phyloP scores from a whole-genome alignment of 2,888 invertebrate genomes.

The Sesamia inferens region DNA sequence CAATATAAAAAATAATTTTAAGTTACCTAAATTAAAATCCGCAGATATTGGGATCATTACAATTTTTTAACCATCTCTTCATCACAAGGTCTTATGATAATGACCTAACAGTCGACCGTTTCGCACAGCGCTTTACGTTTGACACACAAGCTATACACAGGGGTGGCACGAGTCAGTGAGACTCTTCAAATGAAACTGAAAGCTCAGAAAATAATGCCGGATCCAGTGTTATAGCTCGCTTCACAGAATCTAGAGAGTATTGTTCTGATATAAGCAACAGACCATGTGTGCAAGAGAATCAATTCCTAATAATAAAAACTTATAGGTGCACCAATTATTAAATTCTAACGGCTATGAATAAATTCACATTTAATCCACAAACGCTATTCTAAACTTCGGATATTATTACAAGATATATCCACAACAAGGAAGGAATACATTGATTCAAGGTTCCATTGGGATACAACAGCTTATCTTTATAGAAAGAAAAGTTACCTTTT shows the following conservation, averaged over 20 bases:
- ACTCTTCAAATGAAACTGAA: conserved; percentile 27
- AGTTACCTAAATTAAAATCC: conserved; percentile 82
- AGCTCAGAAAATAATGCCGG: conserved; percentile 43
- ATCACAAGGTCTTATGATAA: conserved; percentile 71
- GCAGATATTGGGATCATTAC: conserved; percentile 74
- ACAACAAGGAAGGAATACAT: conserved; percentile 68
- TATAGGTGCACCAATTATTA: conserved; percentile 78
- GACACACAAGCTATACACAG: conserved; percentile 58
- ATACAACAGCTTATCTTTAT: conserved; percentile 70
- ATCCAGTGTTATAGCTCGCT: conserved; percentile 63
- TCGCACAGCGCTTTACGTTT: conserved; percentile 58
- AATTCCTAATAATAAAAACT: conserved; percentile 80
- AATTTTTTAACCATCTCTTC: conserved; percentile 73
- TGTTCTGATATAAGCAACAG: conserved; percentile 64
- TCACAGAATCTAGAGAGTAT: conserved; percentile 63
- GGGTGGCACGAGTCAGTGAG: conserved; percentile 34
- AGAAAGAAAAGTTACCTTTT: conserved; percentile 80
- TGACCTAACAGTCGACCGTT: conserved; percentile 60
- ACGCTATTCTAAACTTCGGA: conserved; percentile 73
- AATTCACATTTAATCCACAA: conserved; percentile 76
- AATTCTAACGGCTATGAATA: conserved; percentile 77
- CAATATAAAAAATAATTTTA: conserved; percentile 82
- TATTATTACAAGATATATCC: conserved; percentile 71
- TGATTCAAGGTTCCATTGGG: conserved; percentile 70
- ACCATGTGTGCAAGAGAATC: conserved; percentile 77